These are phyloP conservation scores for Nebria brevicollis DNA, from an alignment of 2,888 invertebrate genomes.

Conservation along the genomic window DNA sequence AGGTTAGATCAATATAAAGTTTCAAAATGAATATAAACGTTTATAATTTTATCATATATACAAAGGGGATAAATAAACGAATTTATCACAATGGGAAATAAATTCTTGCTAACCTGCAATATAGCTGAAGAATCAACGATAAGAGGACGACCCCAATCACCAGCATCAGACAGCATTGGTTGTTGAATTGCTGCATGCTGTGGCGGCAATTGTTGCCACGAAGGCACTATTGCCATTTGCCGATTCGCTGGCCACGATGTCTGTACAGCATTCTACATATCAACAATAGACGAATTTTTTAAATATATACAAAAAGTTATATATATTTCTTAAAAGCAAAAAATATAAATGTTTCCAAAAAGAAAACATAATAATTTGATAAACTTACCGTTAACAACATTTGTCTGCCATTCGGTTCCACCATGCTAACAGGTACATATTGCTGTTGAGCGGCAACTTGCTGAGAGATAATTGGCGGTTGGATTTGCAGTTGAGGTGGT, in stretches of 20 bases:
- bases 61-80: too few relatives aligned
- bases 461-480: constrained; percentile 81
- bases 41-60: too few relatives aligned
- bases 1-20: not conserved
- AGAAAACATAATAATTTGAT: constrained; percentile 20
- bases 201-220: constrained; percentile 82
- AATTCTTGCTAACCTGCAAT: constrained; percentile 67
- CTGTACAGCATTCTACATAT: constrained; percentile 70
- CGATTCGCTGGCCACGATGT: constrained; percentile 78
- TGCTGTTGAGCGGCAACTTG: constrained; percentile 78
- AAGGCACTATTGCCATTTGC: constrained; percentile 85
- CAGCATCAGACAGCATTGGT: constrained; percentile 69
- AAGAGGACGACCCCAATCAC: constrained; percentile 78
- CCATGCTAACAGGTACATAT: constrained; percentile 93
- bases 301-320: not conserved
- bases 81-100: not conserved
- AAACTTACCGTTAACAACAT: constrained; percentile 76
- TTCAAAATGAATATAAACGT: not conserved
- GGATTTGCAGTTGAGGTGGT: constrained; percentile 76
- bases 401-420: constrained; percentile 84
- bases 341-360: not conserved
- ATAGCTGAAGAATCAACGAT: constrained; percentile 81
- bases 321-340: too few relatives aligned
- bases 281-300: not conserved
- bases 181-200: constrained; percentile 72